A percentile compares a stretch with the other conserved stretches of the same genome.
These are phyloP conservation scores for Chloropsis hardwickii DNA, from an alignment of 2,113 vertebrate genomes.

Conservation along the genomic window DNA sequence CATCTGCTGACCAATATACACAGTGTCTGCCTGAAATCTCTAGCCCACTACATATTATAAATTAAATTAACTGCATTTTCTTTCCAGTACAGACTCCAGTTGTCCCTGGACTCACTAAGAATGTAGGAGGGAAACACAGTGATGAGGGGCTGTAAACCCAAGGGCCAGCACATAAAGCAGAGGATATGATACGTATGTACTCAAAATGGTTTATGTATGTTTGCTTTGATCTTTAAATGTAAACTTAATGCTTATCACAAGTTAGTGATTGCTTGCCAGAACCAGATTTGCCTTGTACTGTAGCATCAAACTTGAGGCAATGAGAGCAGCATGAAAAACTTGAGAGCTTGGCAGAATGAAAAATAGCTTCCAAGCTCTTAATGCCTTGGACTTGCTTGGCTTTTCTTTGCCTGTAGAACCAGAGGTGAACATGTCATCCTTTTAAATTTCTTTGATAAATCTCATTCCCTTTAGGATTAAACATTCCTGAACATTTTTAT, in stretches of 20 bases:
- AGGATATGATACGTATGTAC: background rate
- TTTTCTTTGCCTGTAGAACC: conserved; percentile 19
- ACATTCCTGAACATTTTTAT: background rate
- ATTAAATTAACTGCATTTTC: background rate
- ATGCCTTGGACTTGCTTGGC: background rate
- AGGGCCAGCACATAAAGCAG: background rate
- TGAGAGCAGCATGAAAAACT: conserved; percentile 9
- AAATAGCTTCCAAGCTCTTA: background rate
- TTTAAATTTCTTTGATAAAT: conserved; percentile 36
- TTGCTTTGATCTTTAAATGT: conserved; percentile 13
- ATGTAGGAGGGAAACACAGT: background rate
- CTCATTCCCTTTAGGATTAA: conserved; percentile 15
- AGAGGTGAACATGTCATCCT: conserved; percentile 24
- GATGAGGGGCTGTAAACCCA: background rate
- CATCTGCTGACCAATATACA: background rate
- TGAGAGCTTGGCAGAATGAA: background rate
- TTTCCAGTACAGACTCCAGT: background rate
- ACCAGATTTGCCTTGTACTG: background rate
- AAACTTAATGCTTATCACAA: background rate
- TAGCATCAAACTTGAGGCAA: background rate
- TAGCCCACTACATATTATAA: background rate
- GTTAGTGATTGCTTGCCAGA: background rate
- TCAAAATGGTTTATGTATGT: background rate
- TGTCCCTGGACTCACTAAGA: background rate
- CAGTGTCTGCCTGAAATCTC: background rate